Evolutionary conservation across 1,140 invertebrate genomes (phyloP), one percentile per base, ranked within the genome.

Genomic region (Drosophila pseudoananassae): DNA sequence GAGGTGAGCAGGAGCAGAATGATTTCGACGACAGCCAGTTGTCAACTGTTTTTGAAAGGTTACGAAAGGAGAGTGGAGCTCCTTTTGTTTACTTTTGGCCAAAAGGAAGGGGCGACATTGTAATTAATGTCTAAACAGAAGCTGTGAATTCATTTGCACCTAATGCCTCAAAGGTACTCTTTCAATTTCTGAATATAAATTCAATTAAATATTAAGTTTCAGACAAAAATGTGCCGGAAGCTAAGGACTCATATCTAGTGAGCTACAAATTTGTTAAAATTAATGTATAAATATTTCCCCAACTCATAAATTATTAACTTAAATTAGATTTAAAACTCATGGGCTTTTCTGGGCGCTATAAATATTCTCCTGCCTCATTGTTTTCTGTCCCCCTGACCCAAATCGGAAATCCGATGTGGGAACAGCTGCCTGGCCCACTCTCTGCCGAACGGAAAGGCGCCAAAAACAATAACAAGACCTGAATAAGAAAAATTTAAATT

Each of bases 41-140:
- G 80, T 82, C 79, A 82, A 84, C 79, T 71, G 54, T 45, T 59
- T 68, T 71, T 59, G 46, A 71, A 59, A 59, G 68, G 68, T 71
- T 71, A 27, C 36, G 10, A 45, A 68, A 46, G 14, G 43, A 17
- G 46, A 20, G 15, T 15, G 12, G 2, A 33, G 23, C n/a, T 45
- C 9, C 29, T 33, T 60, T 46, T 25, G 65, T 49, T 40, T 47
- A 23, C 47, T 47, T 56, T 9, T 20, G n/a, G 10, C 7, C 14
- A 10, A 15, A 38, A 29, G 10, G 36, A 14, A 27, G 38, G 43
- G 27, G 31, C 31, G 53, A 64, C 59, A 51, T 29, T 56, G 68
- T 49, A 69, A 69, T 69, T 69, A 56, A 69, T 69, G 66, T 69
- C 50, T 17, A 69, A 69, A 54, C 50, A 69, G 20, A 49, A 31